These are phyloP conservation scores for Micropoecilia bifurca DNA, from an alignment of 2,797 vertebrate genomes.

Conservation along the genomic window DNA sequence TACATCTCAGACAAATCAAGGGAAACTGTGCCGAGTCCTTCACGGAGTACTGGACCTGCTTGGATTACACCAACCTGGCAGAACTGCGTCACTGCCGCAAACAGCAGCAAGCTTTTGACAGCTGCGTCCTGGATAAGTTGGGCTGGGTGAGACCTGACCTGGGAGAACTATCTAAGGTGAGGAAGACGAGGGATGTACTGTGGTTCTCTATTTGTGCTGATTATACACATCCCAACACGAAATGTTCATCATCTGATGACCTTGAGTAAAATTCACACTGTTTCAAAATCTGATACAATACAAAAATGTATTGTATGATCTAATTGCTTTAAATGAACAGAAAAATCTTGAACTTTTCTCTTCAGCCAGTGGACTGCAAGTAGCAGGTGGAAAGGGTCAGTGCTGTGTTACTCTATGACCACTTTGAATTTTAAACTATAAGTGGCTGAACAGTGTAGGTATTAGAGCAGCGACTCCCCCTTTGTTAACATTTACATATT, in stretches of 20 bases:
- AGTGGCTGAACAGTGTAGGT: not conserved
- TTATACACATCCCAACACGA: slow-evolving; percentile 7
- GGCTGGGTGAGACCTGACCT: slow-evolving; percentile 94
- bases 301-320: not conserved
- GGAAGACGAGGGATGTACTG: slow-evolving; percentile 24
- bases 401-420: not conserved
- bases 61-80: slow-evolving; percentile 85
- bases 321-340: not conserved
- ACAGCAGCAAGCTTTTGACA: slow-evolving; percentile 90
- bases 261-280: not conserved
- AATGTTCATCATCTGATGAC: not conserved
- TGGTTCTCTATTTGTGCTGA: slow-evolving; percentile 50
- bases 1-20: slow-evolving; percentile 88
- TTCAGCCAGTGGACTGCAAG: not conserved
- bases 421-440: not conserved
- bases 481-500: not conserved
- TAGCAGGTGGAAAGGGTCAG: not conserved
- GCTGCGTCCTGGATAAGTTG: slow-evolving; percentile 93
- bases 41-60: slow-evolving; percentile 96
- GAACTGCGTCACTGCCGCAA: slow-evolving; percentile 89
- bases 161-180: slow-evolving; percentile 96
- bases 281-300: not conserved
- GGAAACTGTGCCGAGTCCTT: slow-evolving; percentile 93
- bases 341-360: not conserved
- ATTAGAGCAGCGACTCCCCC: not conserved